These are phyloP conservation scores for Siniperca knerii DNA, from an alignment of 2,113 vertebrate species.

Conservation along the genomic window DNA sequence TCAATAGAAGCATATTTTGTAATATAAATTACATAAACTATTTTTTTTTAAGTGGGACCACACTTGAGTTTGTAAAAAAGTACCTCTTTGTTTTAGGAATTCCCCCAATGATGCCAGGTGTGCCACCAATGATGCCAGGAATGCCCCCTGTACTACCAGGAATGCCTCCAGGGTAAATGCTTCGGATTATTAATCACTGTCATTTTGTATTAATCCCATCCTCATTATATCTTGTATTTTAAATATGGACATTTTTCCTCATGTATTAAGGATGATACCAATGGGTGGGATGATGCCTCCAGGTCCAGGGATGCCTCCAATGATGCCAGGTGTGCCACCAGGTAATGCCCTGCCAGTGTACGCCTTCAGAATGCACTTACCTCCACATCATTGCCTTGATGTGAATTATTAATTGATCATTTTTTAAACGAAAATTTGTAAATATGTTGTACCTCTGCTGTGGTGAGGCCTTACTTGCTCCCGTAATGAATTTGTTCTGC, in stretches of 20 bases:
- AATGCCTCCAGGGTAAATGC: constrained; percentile 90
- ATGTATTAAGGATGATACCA: constrained; percentile 89
- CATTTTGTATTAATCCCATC: not conserved
- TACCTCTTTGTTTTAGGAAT: constrained; percentile 84
- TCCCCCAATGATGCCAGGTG: constrained; percentile 87
- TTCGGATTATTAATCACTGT: not conserved
- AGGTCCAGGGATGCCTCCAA: constrained; percentile 80
- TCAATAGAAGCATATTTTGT: not conserved
- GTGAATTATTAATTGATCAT: not conserved
- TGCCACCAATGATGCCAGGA: constrained; percentile 92
- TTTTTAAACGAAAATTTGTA: not conserved
- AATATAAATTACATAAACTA: not conserved
- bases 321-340: constrained; percentile 70
- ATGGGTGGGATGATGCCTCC: constrained; percentile 94
- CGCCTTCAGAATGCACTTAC: not conserved
- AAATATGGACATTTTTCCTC: not conserved
- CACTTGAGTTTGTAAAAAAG: not conserved
- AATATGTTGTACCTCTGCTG: not conserved
- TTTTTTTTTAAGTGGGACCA: not conserved
- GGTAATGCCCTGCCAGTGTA: constrained; percentile 46
- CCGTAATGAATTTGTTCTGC: constrained; percentile 1
- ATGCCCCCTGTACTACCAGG: constrained; percentile 92
- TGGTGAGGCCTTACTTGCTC: not conserved
- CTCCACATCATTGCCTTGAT: not conserved
- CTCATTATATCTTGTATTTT: not conserved